Evolutionary conservation across 2,113 vertebrate genomes (phyloP).

Genomic region (Osmerus mordax): DNA sequence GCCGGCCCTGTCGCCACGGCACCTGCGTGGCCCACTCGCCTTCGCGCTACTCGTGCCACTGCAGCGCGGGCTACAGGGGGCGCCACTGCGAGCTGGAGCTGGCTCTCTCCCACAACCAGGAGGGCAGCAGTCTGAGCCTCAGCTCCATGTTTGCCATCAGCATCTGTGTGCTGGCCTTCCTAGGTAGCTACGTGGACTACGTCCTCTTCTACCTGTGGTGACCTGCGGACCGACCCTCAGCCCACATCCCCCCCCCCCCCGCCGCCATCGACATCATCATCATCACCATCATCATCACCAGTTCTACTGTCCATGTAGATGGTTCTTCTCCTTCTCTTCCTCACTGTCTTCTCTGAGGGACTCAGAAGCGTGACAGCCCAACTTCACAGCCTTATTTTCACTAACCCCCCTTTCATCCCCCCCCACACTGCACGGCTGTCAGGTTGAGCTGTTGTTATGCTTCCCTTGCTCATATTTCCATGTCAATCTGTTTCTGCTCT

Average conservation of each 20-base stretch:
- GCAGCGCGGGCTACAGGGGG: constrained; percentile 78
- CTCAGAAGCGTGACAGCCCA: constrained; percentile 18
- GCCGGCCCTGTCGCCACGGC: constrained; percentile 79
- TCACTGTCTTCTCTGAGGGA: background rate
- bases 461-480: too few species aligned
- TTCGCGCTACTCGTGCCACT: constrained; percentile 75
- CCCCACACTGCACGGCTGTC: too few species aligned
- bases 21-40: constrained; percentile 80
- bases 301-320: background rate
- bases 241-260: too few species aligned
- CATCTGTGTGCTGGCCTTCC: constrained; percentile 82
- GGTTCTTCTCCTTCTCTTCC: constrained; percentile 16
- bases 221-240: background rate
- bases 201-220: constrained; percentile 72
- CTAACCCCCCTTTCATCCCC: too few species aligned
- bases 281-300: background rate
- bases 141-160: constrained; percentile 88
- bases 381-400: too few species aligned
- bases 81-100: constrained; percentile 79
- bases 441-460: too few species aligned
- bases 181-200: constrained; percentile 84
- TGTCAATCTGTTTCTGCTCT: too few species aligned
- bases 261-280: background rate
- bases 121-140: constrained; percentile 77
- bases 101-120: constrained; percentile 75